phyloP scores from a whole-genome alignment of 2,888 invertebrate species.

The Epiblema foenella region DNA sequence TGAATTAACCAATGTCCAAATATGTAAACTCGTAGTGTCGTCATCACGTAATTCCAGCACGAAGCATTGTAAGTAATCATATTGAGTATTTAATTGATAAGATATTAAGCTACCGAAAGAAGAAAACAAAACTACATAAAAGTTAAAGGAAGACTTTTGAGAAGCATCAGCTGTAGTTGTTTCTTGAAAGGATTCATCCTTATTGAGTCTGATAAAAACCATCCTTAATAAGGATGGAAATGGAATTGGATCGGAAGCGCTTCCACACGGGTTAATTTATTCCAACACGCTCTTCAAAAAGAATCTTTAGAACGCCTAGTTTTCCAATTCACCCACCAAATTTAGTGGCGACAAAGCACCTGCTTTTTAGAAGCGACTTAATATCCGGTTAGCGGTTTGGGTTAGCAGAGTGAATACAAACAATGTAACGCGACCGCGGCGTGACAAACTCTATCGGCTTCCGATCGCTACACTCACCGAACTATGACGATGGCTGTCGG shows the following conservation, averaged over 20 bases:
- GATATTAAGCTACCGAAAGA: neutral
- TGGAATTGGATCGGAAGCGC: neutral
- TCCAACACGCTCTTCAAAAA: neutral
- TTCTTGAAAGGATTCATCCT: neutral
- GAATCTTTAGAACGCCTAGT: constrained; percentile 34
- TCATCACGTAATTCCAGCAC: constrained; percentile 17
- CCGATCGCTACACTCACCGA: constrained; percentile 61
- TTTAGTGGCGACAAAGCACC: constrained; percentile 56
- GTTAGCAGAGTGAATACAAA: constrained; percentile 63
- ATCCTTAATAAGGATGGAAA: no score
- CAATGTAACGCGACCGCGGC: constrained; percentile 57
- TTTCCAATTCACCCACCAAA: constrained; percentile 42
- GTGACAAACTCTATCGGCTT: constrained; percentile 73
- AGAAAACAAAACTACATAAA: neutral
- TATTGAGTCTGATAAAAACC: neutral
- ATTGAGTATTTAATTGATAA: constrained; percentile 12
- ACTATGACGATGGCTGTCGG: constrained; percentile 32
- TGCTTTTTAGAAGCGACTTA: constrained; percentile 66
- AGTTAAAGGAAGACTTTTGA: neutral
- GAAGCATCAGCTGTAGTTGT: neutral
- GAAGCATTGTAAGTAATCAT: no score
- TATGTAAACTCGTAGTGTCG: constrained; percentile 32
- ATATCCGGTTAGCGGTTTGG: constrained; percentile 76
- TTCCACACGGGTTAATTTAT: neutral
- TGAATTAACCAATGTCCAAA: constrained; percentile 35